Percentiles rank a stretch among this genome's conserved stretches.
These are phyloP conservation scores for Psilopsiagon aurifrons DNA, from an alignment of 2,113 vertebrate species.

Conservation along the genomic window DNA sequence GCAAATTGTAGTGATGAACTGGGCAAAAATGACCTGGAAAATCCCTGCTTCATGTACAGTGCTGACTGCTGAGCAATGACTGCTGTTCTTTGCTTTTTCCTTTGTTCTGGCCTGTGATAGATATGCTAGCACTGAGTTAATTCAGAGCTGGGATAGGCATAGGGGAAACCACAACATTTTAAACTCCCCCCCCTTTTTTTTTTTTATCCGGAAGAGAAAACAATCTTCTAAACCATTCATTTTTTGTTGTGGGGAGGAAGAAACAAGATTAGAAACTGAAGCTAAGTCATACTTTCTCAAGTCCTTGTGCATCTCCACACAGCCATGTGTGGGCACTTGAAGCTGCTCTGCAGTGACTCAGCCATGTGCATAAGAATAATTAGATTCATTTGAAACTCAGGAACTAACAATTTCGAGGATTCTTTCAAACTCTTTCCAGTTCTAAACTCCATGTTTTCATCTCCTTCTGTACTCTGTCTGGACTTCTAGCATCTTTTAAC, in stretches of 20 bases:
- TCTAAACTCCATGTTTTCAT: neutral
- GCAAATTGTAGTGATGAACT: constrained; percentile 40
- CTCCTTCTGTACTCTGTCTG: neutral
- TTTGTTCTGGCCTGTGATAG: constrained; percentile 11
- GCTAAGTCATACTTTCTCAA: neutral
- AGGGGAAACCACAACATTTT: neutral
- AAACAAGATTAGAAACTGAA: neutral
- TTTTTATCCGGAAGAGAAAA: neutral
- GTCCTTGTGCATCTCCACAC: neutral
- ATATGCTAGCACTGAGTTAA: neutral
- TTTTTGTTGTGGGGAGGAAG: neutral
- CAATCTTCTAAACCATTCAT: neutral
- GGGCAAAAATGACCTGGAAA: constrained; percentile 62
- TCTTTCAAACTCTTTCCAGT: neutral
- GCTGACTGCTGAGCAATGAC: constrained; percentile 58
- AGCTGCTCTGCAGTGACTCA: neutral
- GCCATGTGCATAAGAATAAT: neutral
- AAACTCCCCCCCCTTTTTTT: neutral
- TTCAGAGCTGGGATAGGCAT: neutral
- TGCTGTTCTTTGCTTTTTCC: constrained; percentile 44
- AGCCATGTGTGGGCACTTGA: neutral
- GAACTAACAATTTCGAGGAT: neutral
- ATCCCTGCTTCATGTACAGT: constrained; percentile 49
- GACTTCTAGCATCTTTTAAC: neutral
- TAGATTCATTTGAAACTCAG: neutral